Evolutionary conservation across 1,140 invertebrate genomes (phyloP), one percentile per base, ranked within the genome.

Genomic region (Semibalanus balanoides): DNA sequence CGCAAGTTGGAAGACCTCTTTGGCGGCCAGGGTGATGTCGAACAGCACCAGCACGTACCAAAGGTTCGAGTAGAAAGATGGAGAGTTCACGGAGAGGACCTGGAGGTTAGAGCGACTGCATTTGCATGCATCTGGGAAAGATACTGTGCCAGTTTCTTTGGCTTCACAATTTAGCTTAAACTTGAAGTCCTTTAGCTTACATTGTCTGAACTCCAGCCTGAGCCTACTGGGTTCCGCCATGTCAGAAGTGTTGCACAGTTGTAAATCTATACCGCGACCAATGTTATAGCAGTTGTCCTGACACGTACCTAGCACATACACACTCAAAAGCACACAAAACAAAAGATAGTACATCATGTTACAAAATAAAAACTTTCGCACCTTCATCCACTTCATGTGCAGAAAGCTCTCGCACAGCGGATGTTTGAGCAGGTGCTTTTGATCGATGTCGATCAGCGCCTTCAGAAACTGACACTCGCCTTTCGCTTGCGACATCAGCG

Each of bases 291-390:
- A 64, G 22, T 64, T 25, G 22, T 25, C 51, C 14, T 64, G 51
- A 64, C 51, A 64, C 14, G 51, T 64, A 25, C 51, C 51, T 22
- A 64, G 51, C 1, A 64, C 51, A 25, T 64, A 64, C 51, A 25
- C 51, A 64, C 51, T 64, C 51, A 64, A 25, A 79, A 91, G 90
- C 25, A 93, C 82, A 76, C 93, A 90, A 81, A 93, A 93, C 70
- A 92, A 87, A 76, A 92, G 88, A 82, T 91, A 93, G 80, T 94
- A 89, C 72, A 93, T 86, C 76, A 93, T 84, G 76, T 92, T 86
- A 0, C 89, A 90, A 11, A 93, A 89, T 80, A 94, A 94, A 81
- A 93, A 93, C 83, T 92, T 92, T n/a, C 92, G 86, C 78, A 95
- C 93, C 82, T 93, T 93, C 79, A 93, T 89, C 93, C 93, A 95